phyloP scores from a whole-genome alignment of 1,140 invertebrate genomes.

The Oscheius sp. region DNA sequence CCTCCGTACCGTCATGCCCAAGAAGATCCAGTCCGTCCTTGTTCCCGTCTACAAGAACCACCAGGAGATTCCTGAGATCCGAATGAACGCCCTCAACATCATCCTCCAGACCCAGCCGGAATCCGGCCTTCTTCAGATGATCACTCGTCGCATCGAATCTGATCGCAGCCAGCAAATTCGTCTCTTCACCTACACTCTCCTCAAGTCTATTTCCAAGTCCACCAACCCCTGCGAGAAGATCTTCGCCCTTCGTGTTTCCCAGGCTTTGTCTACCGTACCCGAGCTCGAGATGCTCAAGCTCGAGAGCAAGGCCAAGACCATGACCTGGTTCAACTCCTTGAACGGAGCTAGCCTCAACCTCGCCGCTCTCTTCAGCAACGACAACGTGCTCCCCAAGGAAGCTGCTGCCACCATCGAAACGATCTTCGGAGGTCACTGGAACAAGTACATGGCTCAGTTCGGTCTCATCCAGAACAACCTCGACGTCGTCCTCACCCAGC shows the following conservation, averaged over 20 bases:
- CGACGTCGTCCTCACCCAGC: slow-evolving; percentile 35
- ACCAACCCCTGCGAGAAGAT: slow-evolving; percentile 39
- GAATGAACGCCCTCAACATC: slow-evolving; percentile 49
- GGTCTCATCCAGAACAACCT: slow-evolving; percentile 45
- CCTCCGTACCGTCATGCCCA: slow-evolving; percentile 46
- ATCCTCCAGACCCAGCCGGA: slow-evolving; percentile 47
- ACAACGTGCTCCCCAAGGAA: slow-evolving; percentile 34
- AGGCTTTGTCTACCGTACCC: slow-evolving; percentile 14
- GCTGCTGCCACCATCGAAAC: slow-evolving; percentile 40
- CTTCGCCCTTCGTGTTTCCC: slow-evolving; percentile 16
- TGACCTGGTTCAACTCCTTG: slow-evolving; percentile 22
- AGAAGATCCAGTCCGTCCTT: slow-evolving; percentile 48
- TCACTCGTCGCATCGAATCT: slow-evolving; percentile 38
- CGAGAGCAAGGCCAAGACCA: slow-evolving; percentile 38
- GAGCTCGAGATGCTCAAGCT: slow-evolving; percentile 40
- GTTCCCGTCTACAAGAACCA: slow-evolving; percentile 53
- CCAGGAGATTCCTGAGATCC: slow-evolving; percentile 47
- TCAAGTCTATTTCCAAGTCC: slow-evolving; percentile 45
- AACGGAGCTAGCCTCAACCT: slow-evolving; percentile 35
- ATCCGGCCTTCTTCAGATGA: slow-evolving; percentile 47
- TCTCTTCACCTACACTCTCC: slow-evolving; percentile 46
- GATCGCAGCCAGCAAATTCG: slow-evolving; percentile 50
- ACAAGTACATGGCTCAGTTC: slow-evolving; percentile 44
- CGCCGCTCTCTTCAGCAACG: slow-evolving; percentile 49
- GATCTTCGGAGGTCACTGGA: slow-evolving; percentile 43